Conservation (phyloP, 92 coral and sea anemone species). For the Blastomussa wellsi region DNA sequence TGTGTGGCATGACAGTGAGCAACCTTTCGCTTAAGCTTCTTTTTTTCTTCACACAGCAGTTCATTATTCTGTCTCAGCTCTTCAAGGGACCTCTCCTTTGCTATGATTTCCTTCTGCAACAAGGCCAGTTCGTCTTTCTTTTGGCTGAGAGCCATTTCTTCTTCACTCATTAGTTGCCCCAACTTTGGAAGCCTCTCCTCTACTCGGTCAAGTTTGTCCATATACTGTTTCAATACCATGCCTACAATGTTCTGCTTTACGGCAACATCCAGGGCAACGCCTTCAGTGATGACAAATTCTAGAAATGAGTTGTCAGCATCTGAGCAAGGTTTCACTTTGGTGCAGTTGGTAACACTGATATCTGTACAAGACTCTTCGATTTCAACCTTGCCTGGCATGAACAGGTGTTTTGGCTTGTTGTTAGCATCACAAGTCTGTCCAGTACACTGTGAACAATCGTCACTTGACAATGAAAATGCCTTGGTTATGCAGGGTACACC, state of each 20-base stretch:
- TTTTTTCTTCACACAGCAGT: background rate
- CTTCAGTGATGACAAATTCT: slow-evolving; percentile 16
- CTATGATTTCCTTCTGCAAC: slow-evolving; percentile 1
- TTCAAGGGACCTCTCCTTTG: slow-evolving; percentile 10
- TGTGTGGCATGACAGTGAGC: background rate
- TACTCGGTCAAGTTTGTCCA: background rate
- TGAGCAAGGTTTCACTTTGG: background rate
- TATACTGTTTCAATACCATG: slow-evolving; percentile 10
- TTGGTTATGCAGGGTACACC: background rate
- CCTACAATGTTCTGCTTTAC: slow-evolving; percentile 20
- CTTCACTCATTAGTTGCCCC: slow-evolving; percentile 15
- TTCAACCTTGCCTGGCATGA: background rate
- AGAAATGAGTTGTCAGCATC: slow-evolving; percentile 31
- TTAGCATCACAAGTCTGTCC: background rate
- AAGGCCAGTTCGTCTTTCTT: slow-evolving; percentile 23
- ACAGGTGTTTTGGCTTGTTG: background rate
- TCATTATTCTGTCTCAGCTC: slow-evolving; percentile 1
- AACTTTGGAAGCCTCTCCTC: slow-evolving; percentile 10
- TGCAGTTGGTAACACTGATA: background rate
- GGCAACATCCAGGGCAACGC: background rate
- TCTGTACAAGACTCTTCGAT: background rate
- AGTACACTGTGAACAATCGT: background rate
- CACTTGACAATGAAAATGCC: slow-evolving; percentile 13
- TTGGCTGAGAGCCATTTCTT: background rate
- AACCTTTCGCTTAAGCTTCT: slow-evolving; percentile 13